Conservation (phyloP, 2,888 invertebrate genomes). For the Watsonalla cultraria region DNA sequence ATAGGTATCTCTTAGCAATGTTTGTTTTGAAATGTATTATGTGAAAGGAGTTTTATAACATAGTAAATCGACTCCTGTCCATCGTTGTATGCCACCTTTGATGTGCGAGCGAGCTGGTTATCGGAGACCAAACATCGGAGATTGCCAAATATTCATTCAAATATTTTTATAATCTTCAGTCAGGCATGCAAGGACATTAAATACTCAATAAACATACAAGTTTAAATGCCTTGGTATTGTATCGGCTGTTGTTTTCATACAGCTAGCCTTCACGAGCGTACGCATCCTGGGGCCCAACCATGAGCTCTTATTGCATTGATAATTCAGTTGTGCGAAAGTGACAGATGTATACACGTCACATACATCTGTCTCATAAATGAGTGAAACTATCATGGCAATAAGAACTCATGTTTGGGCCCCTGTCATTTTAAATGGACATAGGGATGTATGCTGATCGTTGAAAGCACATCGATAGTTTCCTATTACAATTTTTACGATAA, state of each 20-base stretch:
- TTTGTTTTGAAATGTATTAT: background rate
- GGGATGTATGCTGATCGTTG: constrained; percentile 6
- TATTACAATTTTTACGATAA: constrained; percentile 17
- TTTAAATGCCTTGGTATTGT: constrained; percentile 13
- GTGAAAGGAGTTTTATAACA: background rate
- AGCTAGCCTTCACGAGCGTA: constrained; percentile 10
- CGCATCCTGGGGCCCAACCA: no score
- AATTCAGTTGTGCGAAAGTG: no score
- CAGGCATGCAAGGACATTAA: constrained; percentile 33
- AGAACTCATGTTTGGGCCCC: no score
- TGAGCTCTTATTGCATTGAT: no score
- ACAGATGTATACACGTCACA: no score
- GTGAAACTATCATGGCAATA: no score
- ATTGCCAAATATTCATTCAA: constrained; percentile 41
- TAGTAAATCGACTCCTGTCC: constrained; percentile 2
- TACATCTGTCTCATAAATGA: no score
- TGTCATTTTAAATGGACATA: constrained; percentile 11
- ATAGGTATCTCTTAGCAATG: background rate
- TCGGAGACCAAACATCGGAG: constrained; percentile 33
- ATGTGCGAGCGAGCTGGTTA: constrained; percentile 30
- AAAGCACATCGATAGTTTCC: constrained; percentile 5
- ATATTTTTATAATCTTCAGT: constrained; percentile 31
- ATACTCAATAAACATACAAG: constrained; percentile 32
- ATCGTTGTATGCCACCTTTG: constrained; percentile 30
- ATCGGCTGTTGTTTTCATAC: constrained; percentile 4